Conservation (phyloP, 2,888 invertebrate genomes). For the Endotricha flammealis region DNA sequence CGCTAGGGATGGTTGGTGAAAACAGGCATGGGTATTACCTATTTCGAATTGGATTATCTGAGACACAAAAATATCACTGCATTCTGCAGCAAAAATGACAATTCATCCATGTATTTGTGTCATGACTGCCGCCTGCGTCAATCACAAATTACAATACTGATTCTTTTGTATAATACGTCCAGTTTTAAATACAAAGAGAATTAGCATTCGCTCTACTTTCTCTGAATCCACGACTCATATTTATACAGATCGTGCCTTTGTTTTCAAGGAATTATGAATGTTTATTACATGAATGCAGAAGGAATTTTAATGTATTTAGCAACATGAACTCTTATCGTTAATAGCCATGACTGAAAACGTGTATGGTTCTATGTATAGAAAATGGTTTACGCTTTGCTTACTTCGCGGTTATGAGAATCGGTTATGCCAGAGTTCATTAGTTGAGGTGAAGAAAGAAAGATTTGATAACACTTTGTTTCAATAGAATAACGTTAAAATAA, state of each 20-base stretch:
- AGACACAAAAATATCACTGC: too few species aligned
- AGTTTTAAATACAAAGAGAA: slow-evolving; percentile 44
- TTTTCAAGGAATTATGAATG: slow-evolving; percentile 29
- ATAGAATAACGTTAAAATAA: too few species aligned
- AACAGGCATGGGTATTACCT: too few species aligned
- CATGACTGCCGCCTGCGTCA: slow-evolving; percentile 6
- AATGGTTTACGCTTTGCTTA: not conserved
- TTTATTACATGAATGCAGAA: too few species aligned
- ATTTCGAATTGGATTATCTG: too few species aligned
- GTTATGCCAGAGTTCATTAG: too few species aligned
- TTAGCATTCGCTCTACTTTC: slow-evolving; percentile 60
- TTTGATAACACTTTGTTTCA: too few species aligned
- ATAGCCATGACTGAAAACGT: not conserved
- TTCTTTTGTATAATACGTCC: slow-evolving; percentile 25
- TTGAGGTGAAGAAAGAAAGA: too few species aligned
- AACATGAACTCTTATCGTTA: not conserved
- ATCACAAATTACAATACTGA: slow-evolving; percentile 27
- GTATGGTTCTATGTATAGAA: not conserved
- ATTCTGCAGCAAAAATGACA: slow-evolving; percentile 2
- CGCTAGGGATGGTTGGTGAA: too few species aligned
- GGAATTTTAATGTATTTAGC: slow-evolving; percentile 11
- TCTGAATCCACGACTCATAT: slow-evolving; percentile 31
- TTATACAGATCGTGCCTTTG: slow-evolving; percentile 38
- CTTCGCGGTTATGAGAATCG: not conserved
- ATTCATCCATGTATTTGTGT: slow-evolving; percentile 10